Percentiles rank a stretch among this genome's conserved stretches.
These are phyloP conservation scores for Pissodes strobi DNA, from an alignment of 1,140 invertebrate genomes.

Conservation along the genomic window DNA sequence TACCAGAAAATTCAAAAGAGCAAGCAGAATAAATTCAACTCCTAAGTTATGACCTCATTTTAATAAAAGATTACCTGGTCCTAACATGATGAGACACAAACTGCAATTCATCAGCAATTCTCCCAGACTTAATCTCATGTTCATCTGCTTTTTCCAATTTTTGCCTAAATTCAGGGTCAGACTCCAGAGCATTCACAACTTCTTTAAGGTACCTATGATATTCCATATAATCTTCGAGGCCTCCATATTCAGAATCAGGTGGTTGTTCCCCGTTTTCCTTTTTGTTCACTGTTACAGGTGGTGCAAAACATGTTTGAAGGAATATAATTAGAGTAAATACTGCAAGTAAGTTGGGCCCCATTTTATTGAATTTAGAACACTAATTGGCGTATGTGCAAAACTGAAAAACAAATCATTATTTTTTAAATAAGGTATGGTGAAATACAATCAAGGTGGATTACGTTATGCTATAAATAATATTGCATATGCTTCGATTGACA, in stretches of 20 bases:
- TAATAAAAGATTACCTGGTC: conserved; percentile 17
- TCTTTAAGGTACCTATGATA: conserved; percentile 87
- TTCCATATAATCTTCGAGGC: conserved; percentile 62
- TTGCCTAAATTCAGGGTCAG: conserved; percentile 78
- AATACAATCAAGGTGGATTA: no score
- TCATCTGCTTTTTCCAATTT: conserved; percentile 81
- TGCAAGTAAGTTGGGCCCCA: no score
- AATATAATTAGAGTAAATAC: no score
- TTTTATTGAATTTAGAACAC: no score
- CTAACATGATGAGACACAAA: conserved; percentile 60
- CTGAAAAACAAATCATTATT: no score
- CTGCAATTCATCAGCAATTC: conserved; percentile 89
- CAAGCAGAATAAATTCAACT: no score
- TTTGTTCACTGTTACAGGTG: conserved; percentile 49
- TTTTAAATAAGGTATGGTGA: no score
- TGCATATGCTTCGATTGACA: no score
- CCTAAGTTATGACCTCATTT: no score
- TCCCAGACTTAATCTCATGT: conserved; percentile 80
- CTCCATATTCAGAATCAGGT: conserved; percentile 35
- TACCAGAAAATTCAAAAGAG: no score
- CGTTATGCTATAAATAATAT: no score
- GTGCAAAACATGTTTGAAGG: conserved; percentile 44
- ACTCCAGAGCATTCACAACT: conserved; percentile 83
- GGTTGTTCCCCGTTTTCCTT: conserved; percentile 30
- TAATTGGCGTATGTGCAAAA: no score